A percentile compares a stretch with the other conserved stretches of the same genome.
These are phyloP conservation scores for Coelogynopora nodosa DNA, from an alignment of 2,888 invertebrate genomes.

Conservation along the genomic window DNA sequence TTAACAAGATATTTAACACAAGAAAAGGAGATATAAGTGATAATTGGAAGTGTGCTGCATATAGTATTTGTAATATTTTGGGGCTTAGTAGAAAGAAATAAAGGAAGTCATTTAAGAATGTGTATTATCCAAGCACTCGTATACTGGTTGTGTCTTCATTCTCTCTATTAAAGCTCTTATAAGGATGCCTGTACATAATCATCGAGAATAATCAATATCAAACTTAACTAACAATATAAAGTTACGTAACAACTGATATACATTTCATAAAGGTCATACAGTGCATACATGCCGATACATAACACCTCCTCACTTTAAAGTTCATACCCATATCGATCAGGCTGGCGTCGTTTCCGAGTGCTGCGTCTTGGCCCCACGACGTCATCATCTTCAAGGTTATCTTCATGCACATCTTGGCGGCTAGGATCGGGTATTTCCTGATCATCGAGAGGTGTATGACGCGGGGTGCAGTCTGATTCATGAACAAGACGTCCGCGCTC, in stretches of 20 bases:
- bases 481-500: background rate
- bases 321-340: background rate
- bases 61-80: background rate
- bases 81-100: background rate
- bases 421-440: background rate
- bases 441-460: background rate
- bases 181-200: background rate
- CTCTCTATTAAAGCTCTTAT: background rate
- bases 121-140: background rate
- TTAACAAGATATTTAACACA: no score
- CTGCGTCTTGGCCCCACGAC: background rate
- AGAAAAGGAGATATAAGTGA: no score
- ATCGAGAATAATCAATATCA: background rate
- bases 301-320: background rate
- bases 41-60: no score
- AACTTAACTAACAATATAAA: background rate
- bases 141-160: background rate
- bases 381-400: background rate
- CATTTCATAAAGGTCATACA: background rate
- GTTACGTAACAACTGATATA: background rate
- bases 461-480: background rate
- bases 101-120: background rate
- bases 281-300: background rate
- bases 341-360: background rate
- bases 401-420: no score